phyloP scores from a whole-genome alignment of 2,888 invertebrate genomes.

The Drosophila cognata region DNA sequence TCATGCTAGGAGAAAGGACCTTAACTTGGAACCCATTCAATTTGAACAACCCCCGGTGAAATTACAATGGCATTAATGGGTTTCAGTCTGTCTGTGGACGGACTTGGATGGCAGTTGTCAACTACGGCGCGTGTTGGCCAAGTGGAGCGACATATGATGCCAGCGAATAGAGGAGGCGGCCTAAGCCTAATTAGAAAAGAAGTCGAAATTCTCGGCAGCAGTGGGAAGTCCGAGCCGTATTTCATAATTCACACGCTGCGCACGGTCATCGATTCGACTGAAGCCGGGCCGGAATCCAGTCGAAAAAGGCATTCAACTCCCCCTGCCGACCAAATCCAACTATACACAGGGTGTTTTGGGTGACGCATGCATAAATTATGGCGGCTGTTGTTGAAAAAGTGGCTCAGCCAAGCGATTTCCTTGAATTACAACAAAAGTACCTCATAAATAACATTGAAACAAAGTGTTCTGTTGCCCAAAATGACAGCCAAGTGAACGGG shows the following conservation, averaged over 20 bases:
- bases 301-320: neutral
- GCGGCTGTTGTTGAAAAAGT: constrained; percentile 43
- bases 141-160: constrained; percentile 23
- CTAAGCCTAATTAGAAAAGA: constrained; percentile 57
- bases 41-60: neutral
- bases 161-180: constrained; percentile 6
- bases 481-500: constrained; percentile 46
- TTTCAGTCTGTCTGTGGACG: neutral
- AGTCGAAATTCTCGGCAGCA: constrained; percentile 5
- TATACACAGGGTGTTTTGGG: constrained; percentile 12
- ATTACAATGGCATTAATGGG: neutral
- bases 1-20: neutral
- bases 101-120: neutral
- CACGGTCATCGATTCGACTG: constrained; percentile 41
- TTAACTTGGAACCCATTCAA: neutral
- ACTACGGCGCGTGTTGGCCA: constrained; percentile 12
- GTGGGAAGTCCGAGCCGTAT: constrained; percentile 16
- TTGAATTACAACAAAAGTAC: constrained; percentile 77
- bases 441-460: constrained; percentile 76
- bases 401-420: constrained; percentile 65
- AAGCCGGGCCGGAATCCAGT: constrained; percentile 7
- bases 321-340: neutral
- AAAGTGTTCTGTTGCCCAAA: constrained; percentile 69
- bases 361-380: constrained; percentile 70
- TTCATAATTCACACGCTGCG: constrained; percentile 64